Evolutionary conservation across 2,888 invertebrate genomes (phyloP).

Genomic region (Incurvaria masculella): DNA sequence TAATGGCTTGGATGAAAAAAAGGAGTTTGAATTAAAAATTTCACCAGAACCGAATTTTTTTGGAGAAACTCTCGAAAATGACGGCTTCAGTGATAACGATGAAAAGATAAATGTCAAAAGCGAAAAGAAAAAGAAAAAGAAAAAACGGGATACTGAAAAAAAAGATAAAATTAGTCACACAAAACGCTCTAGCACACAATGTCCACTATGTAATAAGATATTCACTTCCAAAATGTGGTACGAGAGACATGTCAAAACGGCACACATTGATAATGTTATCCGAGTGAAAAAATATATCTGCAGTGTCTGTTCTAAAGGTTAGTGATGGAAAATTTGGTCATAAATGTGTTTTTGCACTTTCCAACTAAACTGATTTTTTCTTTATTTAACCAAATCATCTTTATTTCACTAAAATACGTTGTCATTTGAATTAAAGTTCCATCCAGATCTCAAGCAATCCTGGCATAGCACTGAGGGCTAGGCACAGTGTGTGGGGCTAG

Average conservation of each 20-base stretch:
- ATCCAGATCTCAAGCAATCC: too few relatives aligned
- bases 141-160: too few relatives aligned
- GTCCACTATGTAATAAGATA: conserved; percentile 30
- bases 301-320: not conserved
- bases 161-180: too few relatives aligned
- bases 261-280: conserved; percentile 26
- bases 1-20: not conserved
- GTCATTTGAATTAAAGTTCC: too few relatives aligned
- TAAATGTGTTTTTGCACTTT: conserved; percentile 30
- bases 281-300: not conserved
- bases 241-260: conserved; percentile 35
- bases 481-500: too few relatives aligned
- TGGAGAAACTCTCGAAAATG: conserved; percentile 11
- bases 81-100: not conserved
- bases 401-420: not conserved
- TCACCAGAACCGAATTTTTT: conserved; percentile 20
- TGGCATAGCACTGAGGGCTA: too few relatives aligned
- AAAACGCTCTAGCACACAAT: conserved; percentile 13
- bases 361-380: conserved; percentile 32
- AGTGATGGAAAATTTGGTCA: conserved; percentile 1
- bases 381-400: not conserved
- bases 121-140: not conserved
- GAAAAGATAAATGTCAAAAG: not conserved
- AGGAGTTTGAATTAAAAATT: not conserved
- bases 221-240: conserved; percentile 40